A percentile compares a stretch with the other conserved stretches of the same genome.
These are phyloP conservation scores for Apamea epomidion DNA, from an alignment of 2,888 invertebrate genomes.

Conservation along the genomic window DNA sequence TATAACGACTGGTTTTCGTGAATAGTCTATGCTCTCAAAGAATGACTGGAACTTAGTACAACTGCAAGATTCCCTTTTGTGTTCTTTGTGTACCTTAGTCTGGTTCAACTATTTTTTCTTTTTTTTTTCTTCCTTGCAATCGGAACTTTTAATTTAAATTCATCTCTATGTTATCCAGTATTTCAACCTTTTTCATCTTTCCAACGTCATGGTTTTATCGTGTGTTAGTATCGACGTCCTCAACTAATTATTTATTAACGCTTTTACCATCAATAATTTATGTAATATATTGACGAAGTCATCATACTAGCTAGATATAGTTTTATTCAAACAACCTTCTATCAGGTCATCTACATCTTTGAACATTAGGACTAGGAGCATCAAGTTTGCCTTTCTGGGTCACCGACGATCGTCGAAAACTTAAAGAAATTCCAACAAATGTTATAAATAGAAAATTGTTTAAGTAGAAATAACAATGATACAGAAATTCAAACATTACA, in stretches of 20 bases:
- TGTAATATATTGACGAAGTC: background rate
- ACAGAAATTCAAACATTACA: background rate
- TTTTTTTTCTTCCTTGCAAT: background rate
- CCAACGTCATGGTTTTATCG: background rate
- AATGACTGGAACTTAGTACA: background rate
- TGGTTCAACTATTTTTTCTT: too few species aligned
- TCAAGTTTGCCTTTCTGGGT: constrained; percentile 37
- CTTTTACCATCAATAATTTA: background rate
- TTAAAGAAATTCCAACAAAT: constrained; percentile 4
- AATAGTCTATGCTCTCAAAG: background rate
- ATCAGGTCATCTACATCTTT: constrained; percentile 43
- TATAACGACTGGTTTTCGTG: background rate
- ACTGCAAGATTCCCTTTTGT: too few species aligned
- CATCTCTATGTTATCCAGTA: background rate
- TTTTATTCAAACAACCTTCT: constrained; percentile 6
- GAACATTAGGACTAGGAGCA: constrained; percentile 15
- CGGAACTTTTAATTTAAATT: background rate
- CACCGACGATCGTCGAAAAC: constrained; percentile 14
- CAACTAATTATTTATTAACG: background rate
- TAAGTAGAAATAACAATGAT: background rate
- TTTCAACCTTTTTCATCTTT: background rate
- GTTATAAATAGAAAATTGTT: constrained; percentile 12
- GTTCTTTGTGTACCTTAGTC: too few species aligned
- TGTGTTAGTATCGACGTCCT: background rate
- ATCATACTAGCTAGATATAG: background rate